These are phyloP conservation scores for Glossophaga mutica DNA, from an alignment of 2,797 vertebrate species.

Conservation along the genomic window DNA sequence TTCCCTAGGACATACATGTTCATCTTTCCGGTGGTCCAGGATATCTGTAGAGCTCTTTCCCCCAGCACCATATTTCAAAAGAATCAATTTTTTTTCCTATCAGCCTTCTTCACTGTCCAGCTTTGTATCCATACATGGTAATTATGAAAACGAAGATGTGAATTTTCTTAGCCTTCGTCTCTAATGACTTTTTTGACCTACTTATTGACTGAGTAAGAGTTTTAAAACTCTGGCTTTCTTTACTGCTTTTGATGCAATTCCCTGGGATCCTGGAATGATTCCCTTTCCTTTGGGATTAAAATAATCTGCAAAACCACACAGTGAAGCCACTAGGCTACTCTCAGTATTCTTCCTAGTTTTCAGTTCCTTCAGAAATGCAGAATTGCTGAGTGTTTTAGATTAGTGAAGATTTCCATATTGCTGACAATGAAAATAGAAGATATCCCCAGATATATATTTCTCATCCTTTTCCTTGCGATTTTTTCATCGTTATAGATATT, in stretches of 20 bases:
- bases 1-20: not conserved
- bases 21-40: not conserved
- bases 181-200: not conserved
- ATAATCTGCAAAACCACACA: not conserved
- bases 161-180: not conserved
- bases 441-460: not conserved
- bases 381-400: not conserved
- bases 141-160: not conserved
- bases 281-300: not conserved
- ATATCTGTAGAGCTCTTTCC: not conserved
- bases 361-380: not conserved
- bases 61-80: not conserved
- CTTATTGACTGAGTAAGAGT: not conserved
- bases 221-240: not conserved
- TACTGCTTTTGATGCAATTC: not conserved
- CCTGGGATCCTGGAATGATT: not conserved
- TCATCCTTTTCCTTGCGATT: not conserved
- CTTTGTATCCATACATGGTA: not conserved
- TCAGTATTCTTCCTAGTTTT: not conserved
- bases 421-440: not conserved
- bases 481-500: not conserved
- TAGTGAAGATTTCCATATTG: not conserved
- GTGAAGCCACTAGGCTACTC: not conserved
- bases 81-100: not conserved
- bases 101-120: not conserved